A percentile compares a stretch with the other conserved stretches of the same genome.
These are phyloP conservation scores for Nesogale talazaci DNA, from an alignment of 2,113 vertebrate genomes.

Conservation along the genomic window DNA sequence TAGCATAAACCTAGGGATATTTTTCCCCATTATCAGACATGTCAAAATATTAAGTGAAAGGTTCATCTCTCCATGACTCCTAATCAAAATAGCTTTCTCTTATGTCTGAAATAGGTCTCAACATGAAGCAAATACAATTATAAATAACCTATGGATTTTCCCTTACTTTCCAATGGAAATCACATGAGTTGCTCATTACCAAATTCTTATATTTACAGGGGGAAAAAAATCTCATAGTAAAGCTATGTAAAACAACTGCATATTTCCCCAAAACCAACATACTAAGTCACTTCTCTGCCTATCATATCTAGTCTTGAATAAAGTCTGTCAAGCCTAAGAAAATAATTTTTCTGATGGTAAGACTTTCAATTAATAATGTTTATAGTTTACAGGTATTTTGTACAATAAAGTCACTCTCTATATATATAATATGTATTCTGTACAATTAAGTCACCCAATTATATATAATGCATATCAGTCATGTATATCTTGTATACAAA, in stretches of 20 bases:
- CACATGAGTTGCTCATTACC: background rate
- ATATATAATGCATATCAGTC: background rate
- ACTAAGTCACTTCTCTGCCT: background rate
- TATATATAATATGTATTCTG: background rate
- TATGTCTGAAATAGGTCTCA: background rate
- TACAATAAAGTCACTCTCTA: background rate
- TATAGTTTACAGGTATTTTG: background rate
- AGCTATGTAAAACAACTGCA: background rate
- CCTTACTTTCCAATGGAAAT: background rate
- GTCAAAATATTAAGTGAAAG: background rate
- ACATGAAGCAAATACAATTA: background rate
- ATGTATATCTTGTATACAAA: too few species aligned
- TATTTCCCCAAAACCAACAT: background rate
- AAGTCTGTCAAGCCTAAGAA: background rate
- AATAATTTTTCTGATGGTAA: background rate
- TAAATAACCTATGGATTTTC: background rate
- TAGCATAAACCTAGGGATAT: background rate
- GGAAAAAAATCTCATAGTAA: background rate
- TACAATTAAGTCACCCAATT: background rate
- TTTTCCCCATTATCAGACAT: background rate
- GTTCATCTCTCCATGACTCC: background rate
- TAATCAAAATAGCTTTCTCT: background rate
- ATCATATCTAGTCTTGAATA: background rate
- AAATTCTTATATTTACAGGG: background rate
- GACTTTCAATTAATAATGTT: background rate